Evolutionary conservation across 2,797 vertebrate species (phyloP), one percentile per base, ranked within the genome.

Genomic region (Chelon auratus): DNA sequence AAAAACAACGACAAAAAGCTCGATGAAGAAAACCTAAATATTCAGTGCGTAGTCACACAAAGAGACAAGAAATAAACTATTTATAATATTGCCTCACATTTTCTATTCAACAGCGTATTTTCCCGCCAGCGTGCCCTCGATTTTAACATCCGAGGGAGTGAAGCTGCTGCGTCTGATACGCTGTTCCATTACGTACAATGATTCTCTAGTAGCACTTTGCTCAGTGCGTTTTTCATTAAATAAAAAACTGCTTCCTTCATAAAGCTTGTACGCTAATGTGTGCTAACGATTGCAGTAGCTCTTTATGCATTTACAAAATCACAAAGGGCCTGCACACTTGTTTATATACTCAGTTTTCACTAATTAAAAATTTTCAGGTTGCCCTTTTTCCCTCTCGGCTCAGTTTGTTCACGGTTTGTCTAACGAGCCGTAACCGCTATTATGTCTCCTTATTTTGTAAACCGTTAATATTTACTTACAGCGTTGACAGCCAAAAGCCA

Each of bases 151-250:
- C 62, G 55, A 48, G 47, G 40, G 67, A 60, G n/a, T 50, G 36
- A 79, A 58, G 62, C 56, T 40, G 47, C 76, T 20, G 48, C 40
- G 11, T 60, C 18, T 64, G 40, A 69, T 57, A 52, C 18, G 10
- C 61, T 2, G 10, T 39, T 58, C 54, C 48, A 12, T 53, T 61
- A 52, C 36, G 5, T 40, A 22, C 68, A 55, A 9, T 0, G 15
- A 57, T 40, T 56, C 11, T 51, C 40, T 68, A 22, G 70, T 72
- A 69, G 48, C 20, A 10, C 20, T 42, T 50, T 26, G 65, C 76
- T 75, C 30, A 72, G 26, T 10, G 22, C 70, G 67, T 71, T 88
- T 85, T 78, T 80, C 64, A 85, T 85, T 72, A 71, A 71, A 69
- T 54, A 59, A 73, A 73, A 80, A 73, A 80, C 75, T 72, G 59